Base-by-base conservation (phyloP, 2,888 invertebrate genomes). In the Perdita meconis region DNA sequence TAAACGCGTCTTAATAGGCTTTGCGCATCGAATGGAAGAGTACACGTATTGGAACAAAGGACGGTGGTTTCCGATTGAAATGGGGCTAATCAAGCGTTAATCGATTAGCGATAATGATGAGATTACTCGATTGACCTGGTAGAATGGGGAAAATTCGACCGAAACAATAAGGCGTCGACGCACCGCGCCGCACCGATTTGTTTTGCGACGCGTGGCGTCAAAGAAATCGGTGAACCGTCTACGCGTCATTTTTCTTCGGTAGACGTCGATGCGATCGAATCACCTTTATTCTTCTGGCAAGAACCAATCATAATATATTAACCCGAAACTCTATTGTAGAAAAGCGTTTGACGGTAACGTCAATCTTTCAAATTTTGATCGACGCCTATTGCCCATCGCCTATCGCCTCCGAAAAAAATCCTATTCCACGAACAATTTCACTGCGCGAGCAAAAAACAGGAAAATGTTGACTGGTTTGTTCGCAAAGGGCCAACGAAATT, bases 11-110 rank as follows among this genome's bases (percentile, higher is more conserved):
- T 19, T 12, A 26, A 8, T 2, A 55, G 42, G 34, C 13, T 40
- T 8, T 12, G 24, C 24, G n/a, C 26, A 34, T 26, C 36, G 64
- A 64, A 64, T 26, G 13, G 40, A 36, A 38, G 57, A 8, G 26
- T 59, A 74, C 77, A 68, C 76, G 76, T 68, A 61, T 19, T 6
- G 63, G 30, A 75, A 68, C 75, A 77, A 75, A 55, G 75, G 47
- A 16, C 6, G 34, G 30, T 16, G 68, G 59, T 63, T 67, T 60
- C 44, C 77, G 30, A 77, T 75, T 59, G 67, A 77, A 68, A 63
- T 36, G 63, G 38, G 8, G 51, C 63, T 57, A 75, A 77, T 77
- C 63, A 67, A 66, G 67, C 60, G 75, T 74, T 66, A 66, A 76
- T 67, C 76, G 75, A 64, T 75, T 44, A 61, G 55, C 57, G 57